Evolutionary conservation across 2,113 vertebrate species (phyloP).

Genomic region (Podiceps cristatus): DNA sequence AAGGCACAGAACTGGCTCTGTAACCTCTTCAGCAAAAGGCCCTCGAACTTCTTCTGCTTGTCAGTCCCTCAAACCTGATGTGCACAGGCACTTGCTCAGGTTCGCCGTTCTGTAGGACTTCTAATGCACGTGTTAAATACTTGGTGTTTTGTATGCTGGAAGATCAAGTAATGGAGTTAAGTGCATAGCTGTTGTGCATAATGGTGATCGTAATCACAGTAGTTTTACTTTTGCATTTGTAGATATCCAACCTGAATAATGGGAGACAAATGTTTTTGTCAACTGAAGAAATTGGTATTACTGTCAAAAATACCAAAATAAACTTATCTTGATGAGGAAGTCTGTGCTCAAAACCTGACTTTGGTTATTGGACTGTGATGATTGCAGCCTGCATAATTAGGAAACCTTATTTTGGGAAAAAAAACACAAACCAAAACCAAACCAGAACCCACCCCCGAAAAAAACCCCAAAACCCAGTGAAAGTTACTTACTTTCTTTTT

Average conservation of each 20-base stretch:
- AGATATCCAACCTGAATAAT: neutral
- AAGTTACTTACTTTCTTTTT: neutral
- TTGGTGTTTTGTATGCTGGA: neutral
- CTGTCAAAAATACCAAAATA: neutral
- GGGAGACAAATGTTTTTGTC: neutral
- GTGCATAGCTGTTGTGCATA: neutral
- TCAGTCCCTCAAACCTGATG: neutral
- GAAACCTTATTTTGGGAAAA: neutral
- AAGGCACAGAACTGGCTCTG: neutral
- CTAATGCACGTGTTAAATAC: fast-evolving
- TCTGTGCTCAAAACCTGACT: neutral
- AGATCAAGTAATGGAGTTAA: neutral
- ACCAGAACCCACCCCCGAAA: too few species aligned
- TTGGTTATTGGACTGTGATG: neutral
- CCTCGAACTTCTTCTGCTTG: neutral
- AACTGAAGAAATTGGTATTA: neutral
- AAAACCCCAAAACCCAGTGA: too few species aligned
- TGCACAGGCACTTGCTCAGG: fast-evolving
- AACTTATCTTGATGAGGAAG: neutral
- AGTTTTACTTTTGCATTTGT: neutral
- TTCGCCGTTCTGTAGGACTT: neutral
- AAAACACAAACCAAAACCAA: too few species aligned
- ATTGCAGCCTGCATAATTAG: neutral
- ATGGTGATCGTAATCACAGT: neutral
- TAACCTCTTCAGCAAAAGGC: neutral